Base-by-base conservation (phyloP, 2,113 vertebrate genomes). In the Synchiropus splendidus region DNA sequence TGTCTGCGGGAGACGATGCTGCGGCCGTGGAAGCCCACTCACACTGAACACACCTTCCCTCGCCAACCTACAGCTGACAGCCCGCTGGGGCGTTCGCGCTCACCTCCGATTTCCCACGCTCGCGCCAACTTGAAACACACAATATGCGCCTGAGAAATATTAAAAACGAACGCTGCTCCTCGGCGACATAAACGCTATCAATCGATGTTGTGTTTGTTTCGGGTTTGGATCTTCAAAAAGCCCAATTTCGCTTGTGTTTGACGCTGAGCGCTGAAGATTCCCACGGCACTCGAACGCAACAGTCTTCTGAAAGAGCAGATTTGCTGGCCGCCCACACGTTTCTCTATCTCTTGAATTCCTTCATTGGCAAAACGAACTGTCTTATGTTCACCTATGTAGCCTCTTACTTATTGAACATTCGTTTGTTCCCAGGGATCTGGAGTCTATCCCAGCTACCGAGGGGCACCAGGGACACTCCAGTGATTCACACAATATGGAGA, bases 21-120 rank as follows among this genome's bases (percentile, higher is more conserved):
- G 45, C 66, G 72, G 46, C 65, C 36, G 21, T 27, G 21, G 35
- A 64, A 58, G 63, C 60, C 48, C 44, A 57, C 72, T 60, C 38
- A 45, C 62, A 79, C 67, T 78, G 50, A 72, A 77, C 82, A 66
- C 80, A 78, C 75, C 65, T 78, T 74, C 59, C 34, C 51, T 45
- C 46, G 36, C 18, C 36, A 31, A 27, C 13, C 5, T 2, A 27
- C 55, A 54, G 67, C 67, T 67, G 68, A 65, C 59, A 63, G 70
- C 39, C 45, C 34, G 61, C 16, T 65, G 78, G 4, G 56, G 63
- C 75, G 18, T 80, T 80, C 68, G 2, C 30, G 1, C 21, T 1
- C 2, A 12, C 30, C 31, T 42, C 9, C 0, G 45, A 6, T 6
- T 11, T 27, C 21, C 21, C 21, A 27, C 4, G 4, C 21, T 27